A percentile compares a stretch with the other conserved stretches of the same genome.
phyloP scores from a whole-genome alignment of 2,888 invertebrate species.

The Pocota personata region DNA sequence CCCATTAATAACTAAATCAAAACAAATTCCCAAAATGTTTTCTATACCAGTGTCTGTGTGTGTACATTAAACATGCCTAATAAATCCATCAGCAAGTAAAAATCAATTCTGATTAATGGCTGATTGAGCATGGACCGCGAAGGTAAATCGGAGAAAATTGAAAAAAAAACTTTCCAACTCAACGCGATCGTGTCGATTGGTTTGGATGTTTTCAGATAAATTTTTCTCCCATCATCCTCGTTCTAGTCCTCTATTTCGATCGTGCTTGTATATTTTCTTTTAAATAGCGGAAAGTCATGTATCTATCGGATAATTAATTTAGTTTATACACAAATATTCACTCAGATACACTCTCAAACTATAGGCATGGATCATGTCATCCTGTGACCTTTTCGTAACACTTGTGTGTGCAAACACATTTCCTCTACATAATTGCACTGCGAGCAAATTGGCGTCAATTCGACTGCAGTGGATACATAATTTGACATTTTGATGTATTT shows the following conservation, averaged over 20 bases:
- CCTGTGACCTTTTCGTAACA: constrained; percentile 49
- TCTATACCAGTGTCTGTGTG: constrained; percentile 9
- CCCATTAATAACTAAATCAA: constrained; percentile 35
- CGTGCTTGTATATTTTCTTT: constrained; percentile 26
- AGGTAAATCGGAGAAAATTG: constrained; percentile 23
- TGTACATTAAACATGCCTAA: constrained; percentile 71
- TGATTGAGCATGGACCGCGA: constrained; percentile 52
- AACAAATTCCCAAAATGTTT: constrained; percentile 36
- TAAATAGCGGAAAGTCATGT: constrained; percentile 42
- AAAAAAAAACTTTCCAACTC: constrained; percentile 35
- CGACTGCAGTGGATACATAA: constrained; percentile 46
- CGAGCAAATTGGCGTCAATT: constrained; percentile 50
- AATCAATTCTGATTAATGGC: constrained; percentile 74
- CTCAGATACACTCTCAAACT: not conserved
- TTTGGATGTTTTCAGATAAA: constrained; percentile 30
- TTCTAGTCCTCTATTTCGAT: not conserved
- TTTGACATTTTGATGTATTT: constrained; percentile 74
- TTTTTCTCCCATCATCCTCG: constrained; percentile 8
- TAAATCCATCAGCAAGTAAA: constrained; percentile 72
- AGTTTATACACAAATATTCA: constrained; percentile 39
- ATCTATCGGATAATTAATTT: constrained; percentile 57
- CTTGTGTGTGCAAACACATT: constrained; percentile 4
- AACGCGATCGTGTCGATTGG: not conserved
- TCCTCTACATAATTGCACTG: constrained; percentile 15
- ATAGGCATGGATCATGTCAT: constrained; percentile 43